Conservation (phyloP, 2,888 invertebrate species). For the Poecilobothrus nobilitatus region DNA sequence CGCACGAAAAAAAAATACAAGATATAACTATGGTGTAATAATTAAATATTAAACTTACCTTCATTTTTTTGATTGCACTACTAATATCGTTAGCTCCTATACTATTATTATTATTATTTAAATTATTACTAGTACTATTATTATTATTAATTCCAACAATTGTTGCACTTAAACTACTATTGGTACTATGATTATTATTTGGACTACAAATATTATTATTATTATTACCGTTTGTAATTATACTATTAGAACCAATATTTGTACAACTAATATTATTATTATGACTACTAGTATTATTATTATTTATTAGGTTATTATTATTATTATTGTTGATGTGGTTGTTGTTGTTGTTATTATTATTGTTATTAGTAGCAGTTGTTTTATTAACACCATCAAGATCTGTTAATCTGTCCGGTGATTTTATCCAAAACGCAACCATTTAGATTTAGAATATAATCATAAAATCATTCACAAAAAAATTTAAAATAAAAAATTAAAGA, state of each 20-base stretch:
- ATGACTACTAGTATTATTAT: background rate
- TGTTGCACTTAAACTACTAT: background rate
- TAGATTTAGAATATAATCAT: background rate
- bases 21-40: too few species aligned
- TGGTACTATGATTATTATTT: background rate
- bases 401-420: conserved; percentile 6
- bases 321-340: background rate
- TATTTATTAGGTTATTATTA: background rate
- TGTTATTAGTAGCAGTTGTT: background rate
- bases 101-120: conserved; percentile 3
- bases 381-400: conserved; percentile 6
- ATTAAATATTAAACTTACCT: background rate
- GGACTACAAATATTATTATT: background rate
- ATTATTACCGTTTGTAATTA: conserved; percentile 1
- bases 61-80: conserved; percentile 4
- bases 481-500: background rate
- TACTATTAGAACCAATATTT: background rate
- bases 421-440: conserved; percentile 4
- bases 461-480: background rate
- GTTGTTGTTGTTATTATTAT: background rate
- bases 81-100: background rate
- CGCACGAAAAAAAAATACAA: too few species aligned
- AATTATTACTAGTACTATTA: background rate
- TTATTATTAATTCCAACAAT: background rate
- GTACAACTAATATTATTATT: background rate